Evolutionary conservation across 2,888 invertebrate genomes (phyloP).

Genomic region (Amphipoea lucens): DNA sequence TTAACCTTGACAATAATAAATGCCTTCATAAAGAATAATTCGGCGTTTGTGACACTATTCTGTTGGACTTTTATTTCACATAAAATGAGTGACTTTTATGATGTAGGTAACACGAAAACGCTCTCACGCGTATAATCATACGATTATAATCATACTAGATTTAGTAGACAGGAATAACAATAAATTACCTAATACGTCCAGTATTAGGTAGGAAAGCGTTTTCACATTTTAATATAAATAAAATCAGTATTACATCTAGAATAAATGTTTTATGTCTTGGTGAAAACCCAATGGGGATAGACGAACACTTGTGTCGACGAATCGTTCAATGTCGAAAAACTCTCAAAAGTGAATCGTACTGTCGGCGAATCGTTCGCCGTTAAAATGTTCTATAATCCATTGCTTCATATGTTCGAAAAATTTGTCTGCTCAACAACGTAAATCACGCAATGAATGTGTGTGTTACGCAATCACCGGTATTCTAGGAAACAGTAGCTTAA

Average conservation of each 20-base stretch:
- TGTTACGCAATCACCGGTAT: too few species aligned
- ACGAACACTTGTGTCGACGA: too few species aligned
- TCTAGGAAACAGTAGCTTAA: too few species aligned
- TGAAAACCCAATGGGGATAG: background rate
- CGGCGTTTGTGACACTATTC: background rate
- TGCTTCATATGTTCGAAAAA: too few species aligned
- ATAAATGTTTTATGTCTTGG: background rate
- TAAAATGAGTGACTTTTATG: slow-evolving; percentile 2
- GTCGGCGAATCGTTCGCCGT: background rate
- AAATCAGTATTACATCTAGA: too few species aligned
- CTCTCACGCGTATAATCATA: background rate
- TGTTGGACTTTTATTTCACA: slow-evolving; percentile 8
- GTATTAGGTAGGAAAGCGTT: too few species aligned
- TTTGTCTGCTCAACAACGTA: too few species aligned
- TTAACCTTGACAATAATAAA: background rate
- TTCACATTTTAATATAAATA: background rate
- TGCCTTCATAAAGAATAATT: background rate
- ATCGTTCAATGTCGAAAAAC: background rate
- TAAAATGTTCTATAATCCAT: too few species aligned
- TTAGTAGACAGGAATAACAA: background rate
- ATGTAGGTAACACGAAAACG: background rate
- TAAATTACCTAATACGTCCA: background rate
- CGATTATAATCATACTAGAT: background rate
- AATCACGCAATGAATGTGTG: too few species aligned
- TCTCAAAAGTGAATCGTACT: background rate